Evolutionary conservation across 1,140 invertebrate species (phyloP), one percentile per base, ranked within the genome.

Genomic region (Venustaconcha ellipsiformis): DNA sequence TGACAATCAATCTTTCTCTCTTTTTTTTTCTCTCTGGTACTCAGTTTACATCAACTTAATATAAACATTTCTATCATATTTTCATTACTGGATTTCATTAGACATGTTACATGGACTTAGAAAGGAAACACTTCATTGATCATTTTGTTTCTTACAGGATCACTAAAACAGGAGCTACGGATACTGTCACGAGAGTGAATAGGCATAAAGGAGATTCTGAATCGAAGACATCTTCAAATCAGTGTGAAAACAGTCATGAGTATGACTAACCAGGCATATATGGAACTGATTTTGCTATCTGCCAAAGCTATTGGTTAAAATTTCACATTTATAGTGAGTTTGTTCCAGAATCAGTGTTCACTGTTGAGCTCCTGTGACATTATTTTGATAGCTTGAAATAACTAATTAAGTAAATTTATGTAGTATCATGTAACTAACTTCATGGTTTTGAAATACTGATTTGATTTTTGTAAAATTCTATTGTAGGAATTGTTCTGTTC

Each of bases 241-340:
- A 83, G 72, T 67, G 83, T 57, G 84, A 84, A 65, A 84, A 81
- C 56, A 81, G 80, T 56, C 84, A 86, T 60, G 84, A 86, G 62
- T 86, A 82, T 76, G 84, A 86, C 66, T 86, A 72, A 84, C 37
- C 6, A 48, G 37, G 37, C 37, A 48, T 48, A 48, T 6, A 48
- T 48, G 11, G 37, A 48, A 48, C 37, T 48, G 37, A 8, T 48
- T 48, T 6, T 8, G 37, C 37, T 48, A 48, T 48, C 37, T 48
- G 37, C 37, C 37, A 48, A 48, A 48, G 37, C 11, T 48, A 11
- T 48, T 6, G 37, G 6, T 48, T 48, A 48, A 48, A 6, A 48
- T 48, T 48, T 48, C 6, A 6, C 37, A 6, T 48, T 48, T 6
- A 0, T 48, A 48, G 37, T 48, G 11, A 48, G 6, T 48, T 11